Evolutionary conservation across 2,888 invertebrate genomes (phyloP).

Genomic region (Synergus laeviventris): DNA sequence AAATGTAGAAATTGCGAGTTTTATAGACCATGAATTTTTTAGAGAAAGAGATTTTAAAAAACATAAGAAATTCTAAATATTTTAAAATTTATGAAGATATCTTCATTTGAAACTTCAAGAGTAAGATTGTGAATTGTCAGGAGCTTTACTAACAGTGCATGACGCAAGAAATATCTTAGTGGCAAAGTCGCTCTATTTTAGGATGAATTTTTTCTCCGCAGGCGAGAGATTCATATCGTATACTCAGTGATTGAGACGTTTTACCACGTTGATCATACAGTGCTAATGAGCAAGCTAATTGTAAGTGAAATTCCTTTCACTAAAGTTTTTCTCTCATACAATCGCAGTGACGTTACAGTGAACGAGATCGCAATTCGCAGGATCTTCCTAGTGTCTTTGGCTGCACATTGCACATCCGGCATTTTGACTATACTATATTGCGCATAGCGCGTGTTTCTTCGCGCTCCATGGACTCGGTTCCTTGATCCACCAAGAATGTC

Average conservation of each 20-base stretch:
- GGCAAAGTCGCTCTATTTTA: slow-evolving; percentile 18
- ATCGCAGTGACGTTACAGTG: slow-evolving; percentile 6
- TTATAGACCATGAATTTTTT: no score
- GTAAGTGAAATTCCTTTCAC: slow-evolving; percentile 35
- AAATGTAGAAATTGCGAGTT: no score
- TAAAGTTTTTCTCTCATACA: neutral
- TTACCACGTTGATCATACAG: slow-evolving; percentile 17
- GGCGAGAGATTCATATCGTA: slow-evolving; percentile 26
- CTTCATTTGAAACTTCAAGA: neutral
- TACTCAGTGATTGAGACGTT: slow-evolving; percentile 20
- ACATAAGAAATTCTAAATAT: no score
- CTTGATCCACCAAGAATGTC: slow-evolving; percentile 51
- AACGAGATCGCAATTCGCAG: slow-evolving; percentile 6
- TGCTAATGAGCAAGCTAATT: slow-evolving; percentile 25
- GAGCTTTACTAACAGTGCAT: slow-evolving; percentile 3
- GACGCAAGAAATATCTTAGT: slow-evolving; percentile 10
- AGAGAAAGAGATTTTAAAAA: no score
- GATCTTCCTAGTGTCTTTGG: slow-evolving; percentile 47
- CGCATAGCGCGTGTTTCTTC: slow-evolving; percentile 45
- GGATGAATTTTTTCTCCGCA: slow-evolving; percentile 11
- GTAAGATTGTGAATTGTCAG: slow-evolving; percentile 9
- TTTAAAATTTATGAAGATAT: neutral
- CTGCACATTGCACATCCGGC: slow-evolving; percentile 48
- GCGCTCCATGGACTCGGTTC: slow-evolving; percentile 48
- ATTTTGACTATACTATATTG: slow-evolving; percentile 50